Conservation (phyloP, 2,113 vertebrate species). For the Sus scrofa region DNA sequence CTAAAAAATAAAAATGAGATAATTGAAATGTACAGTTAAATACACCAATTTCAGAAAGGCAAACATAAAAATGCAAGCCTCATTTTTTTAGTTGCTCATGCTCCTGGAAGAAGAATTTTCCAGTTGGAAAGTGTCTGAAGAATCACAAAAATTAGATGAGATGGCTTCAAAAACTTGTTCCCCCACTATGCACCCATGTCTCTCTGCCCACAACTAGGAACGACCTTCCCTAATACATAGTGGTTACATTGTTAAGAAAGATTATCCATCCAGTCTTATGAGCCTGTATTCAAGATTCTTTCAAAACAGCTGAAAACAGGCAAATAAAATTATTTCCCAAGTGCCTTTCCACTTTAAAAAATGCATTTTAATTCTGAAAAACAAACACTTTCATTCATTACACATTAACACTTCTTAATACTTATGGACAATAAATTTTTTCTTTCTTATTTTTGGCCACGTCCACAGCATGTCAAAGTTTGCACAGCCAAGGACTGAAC, state of each 20-base stretch:
- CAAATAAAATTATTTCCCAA: not conserved
- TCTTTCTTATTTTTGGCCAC: no score
- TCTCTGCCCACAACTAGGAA: not conserved
- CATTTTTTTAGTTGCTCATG: not conserved
- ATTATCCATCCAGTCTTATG: not conserved
- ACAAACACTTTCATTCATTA: not conserved
- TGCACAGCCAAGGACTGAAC: no score
- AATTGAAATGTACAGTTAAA: not conserved
- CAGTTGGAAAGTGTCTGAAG: not conserved
- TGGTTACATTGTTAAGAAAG: not conserved
- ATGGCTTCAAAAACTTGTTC: not conserved
- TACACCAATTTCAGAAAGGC: not conserved
- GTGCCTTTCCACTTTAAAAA: not conserved
- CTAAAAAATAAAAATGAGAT: not conserved
- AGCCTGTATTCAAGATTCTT: not conserved
- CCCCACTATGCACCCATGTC: not conserved
- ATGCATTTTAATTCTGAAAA: not conserved
- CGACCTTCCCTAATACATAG: not conserved
- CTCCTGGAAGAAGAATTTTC: not conserved
- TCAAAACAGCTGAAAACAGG: not conserved
- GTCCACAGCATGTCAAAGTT: no score
- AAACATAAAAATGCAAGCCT: slow-evolving; percentile 31
- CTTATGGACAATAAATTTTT: not conserved
- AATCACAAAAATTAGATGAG: not conserved
- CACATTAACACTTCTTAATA: not conserved